These are phyloP conservation scores for Drosophila borborema DNA, from an alignment of 2,888 invertebrate genomes.

Conservation along the genomic window DNA sequence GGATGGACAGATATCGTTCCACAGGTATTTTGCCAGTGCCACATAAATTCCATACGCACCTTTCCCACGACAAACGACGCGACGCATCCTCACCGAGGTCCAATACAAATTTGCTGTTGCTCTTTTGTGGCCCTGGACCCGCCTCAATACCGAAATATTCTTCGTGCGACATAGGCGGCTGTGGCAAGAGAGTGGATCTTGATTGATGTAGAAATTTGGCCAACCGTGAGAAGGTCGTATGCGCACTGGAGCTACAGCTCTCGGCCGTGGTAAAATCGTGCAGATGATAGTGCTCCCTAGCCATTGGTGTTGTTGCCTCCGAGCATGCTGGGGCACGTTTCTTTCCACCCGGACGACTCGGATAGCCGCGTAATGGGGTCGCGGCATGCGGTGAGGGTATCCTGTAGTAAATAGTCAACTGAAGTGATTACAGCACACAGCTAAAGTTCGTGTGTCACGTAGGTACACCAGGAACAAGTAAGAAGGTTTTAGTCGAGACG, in stretches of 20 bases:
- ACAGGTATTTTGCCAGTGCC: not conserved
- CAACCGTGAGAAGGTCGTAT: slow-evolving; percentile 74
- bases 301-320: slow-evolving; percentile 61
- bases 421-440: slow-evolving; percentile 53
- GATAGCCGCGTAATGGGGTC: slow-evolving; percentile 86
- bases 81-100: slow-evolving; percentile 85
- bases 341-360: slow-evolving; percentile 84
- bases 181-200: slow-evolving; percentile 69
- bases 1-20: not conserved
- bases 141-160: slow-evolving; percentile 85
- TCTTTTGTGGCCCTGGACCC: slow-evolving; percentile 19
- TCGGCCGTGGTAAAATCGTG: slow-evolving; percentile 58
- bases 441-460: slow-evolving; percentile 48
- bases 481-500: too few species aligned
- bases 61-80: slow-evolving; percentile 87
- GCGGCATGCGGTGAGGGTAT: slow-evolving; percentile 87
- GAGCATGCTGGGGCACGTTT: slow-evolving; percentile 76
- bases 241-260: slow-evolving; percentile 10
- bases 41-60: slow-evolving; percentile 83
- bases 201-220: slow-evolving; percentile 83
- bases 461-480: slow-evolving; percentile 27
- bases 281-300: slow-evolving; percentile 53
- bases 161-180: slow-evolving; percentile 73
- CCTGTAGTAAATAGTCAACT: slow-evolving; percentile 78
- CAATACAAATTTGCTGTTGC: slow-evolving; percentile 28